These are phyloP conservation scores for Erynnis tages DNA, from an alignment of 2,888 invertebrate species.

Conservation along the genomic window DNA sequence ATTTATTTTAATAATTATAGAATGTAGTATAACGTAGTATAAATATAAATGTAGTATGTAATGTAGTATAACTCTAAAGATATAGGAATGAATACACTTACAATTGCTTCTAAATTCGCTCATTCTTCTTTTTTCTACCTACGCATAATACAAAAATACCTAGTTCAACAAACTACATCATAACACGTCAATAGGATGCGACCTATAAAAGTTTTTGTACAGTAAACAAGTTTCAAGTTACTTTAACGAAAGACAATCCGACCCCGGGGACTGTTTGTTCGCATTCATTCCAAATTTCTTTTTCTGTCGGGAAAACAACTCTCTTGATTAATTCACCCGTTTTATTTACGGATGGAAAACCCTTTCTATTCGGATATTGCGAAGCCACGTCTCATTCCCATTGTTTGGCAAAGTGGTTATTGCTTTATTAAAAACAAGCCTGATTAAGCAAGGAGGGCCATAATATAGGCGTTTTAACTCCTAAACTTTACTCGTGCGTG, in stretches of 20 bases:
- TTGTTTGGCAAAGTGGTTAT: slow-evolving; percentile 6
- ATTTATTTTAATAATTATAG: no score
- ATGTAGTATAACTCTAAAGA: no score
- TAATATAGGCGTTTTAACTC: background rate
- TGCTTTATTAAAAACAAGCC: slow-evolving; percentile 7
- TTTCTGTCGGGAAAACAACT: slow-evolving; percentile 52
- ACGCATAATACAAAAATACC: background rate
- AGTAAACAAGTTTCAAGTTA: slow-evolving; percentile 38
- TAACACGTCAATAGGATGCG: background rate
- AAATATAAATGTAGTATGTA: no score
- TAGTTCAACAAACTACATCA: background rate
- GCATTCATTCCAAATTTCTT: slow-evolving; percentile 48
- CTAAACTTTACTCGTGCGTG: background rate
- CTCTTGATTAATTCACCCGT: slow-evolving; percentile 57
- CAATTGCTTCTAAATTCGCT: no score
- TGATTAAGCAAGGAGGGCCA: background rate
- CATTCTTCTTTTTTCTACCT: no score
- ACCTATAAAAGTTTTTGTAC: slow-evolving; percentile 1
- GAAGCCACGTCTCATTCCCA: slow-evolving; percentile 36
- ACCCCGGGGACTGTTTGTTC: slow-evolving; percentile 52
- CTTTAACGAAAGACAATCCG: slow-evolving; percentile 50
- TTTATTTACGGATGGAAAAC: slow-evolving; percentile 44
- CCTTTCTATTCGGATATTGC: slow-evolving; percentile 38
- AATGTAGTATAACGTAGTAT: no score
- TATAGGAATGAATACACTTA: no score